Evolutionary conservation across 2,888 invertebrate species (phyloP), one percentile per base, ranked within the genome.

Genomic region (Myathropa florea): DNA sequence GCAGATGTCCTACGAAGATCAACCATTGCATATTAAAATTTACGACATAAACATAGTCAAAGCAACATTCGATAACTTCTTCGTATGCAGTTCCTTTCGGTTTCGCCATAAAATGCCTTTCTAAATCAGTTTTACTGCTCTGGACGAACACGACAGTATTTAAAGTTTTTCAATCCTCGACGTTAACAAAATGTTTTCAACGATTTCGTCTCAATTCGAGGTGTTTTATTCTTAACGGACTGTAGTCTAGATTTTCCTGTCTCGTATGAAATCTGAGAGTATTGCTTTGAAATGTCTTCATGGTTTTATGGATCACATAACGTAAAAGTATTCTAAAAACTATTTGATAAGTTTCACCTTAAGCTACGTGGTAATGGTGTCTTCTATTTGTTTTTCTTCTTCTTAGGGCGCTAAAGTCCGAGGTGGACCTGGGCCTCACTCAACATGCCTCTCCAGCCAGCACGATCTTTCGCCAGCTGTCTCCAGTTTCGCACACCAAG

Each of bases 111-210:
- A 86, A 82, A 70, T 24, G 65, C 46, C 65, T 53, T 80, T 80
- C 59, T 87, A 83, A 83, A 87, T 87, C 87, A 87, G 87, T 87
- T 87, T 87, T 83, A 87, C 80, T 30, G 46, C 61, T 59, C 28
- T 60, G 33, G 71, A 63, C 75, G 64, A 73, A 73, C 78, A 83
- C 28, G 60, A 65, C 60, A 63, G 68, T 76, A 81, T 46, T 71
- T 81, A 59, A 71, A 84, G 46, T 28, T 80, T 64, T 59, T 36
- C 10, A 70, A 55, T 80, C 28, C 23, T 64, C 33, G 14, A 72
- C 70, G 57, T 24, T 24, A 67, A 24, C 53, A 14, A 55, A 63
- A 53, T 28, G 26, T 64, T 82, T 61, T 53, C 30, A 53, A 60
- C 26, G 77, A 71, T 39, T 83, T 78, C 39, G 57, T 77, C 61